phyloP scores from a whole-genome alignment of 2,113 vertebrate species.

The Pyrgilauda ruficollis region DNA sequence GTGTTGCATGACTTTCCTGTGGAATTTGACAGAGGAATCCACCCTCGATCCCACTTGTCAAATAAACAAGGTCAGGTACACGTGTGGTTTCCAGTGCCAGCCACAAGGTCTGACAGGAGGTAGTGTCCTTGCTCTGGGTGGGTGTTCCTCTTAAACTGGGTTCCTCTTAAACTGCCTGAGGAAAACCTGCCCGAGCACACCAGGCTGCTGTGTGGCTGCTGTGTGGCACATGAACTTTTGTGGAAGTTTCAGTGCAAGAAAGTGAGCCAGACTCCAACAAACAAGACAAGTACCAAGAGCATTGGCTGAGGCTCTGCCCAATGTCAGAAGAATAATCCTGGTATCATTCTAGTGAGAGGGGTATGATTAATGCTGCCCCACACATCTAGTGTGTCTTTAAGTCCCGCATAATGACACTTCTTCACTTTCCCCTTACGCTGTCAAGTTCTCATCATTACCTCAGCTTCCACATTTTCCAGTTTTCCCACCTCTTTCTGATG shows the following conservation, averaged over 20 bases:
- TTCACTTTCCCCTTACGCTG: not conserved
- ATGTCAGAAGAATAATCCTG: not conserved
- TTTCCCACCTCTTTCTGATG: not conserved
- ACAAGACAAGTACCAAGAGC: not conserved
- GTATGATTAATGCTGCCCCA: not conserved
- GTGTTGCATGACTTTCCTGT: not conserved
- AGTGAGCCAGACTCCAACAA: not conserved
- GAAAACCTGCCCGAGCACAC: not conserved
- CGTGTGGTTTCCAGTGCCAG: not conserved
- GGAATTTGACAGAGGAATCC: not conserved
- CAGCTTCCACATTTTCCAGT: not conserved
- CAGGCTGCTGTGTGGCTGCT: not conserved
- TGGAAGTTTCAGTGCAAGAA: not conserved
- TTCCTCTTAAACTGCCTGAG: not conserved
- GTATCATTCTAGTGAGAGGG: rapidly evolving
- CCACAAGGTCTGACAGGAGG: not conserved
- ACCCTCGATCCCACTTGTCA: not conserved
- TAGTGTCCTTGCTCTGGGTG: not conserved
- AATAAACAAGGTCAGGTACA: not conserved
- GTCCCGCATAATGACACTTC: not conserved
- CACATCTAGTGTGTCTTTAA: not conserved
- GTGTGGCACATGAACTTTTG: not conserved
- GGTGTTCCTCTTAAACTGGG: not conserved
- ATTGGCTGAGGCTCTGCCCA: not conserved
- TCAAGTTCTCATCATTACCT: not conserved